Percentiles rank a stretch among this genome's conserved stretches.
phyloP scores from a whole-genome alignment of 2,888 invertebrate species.

The Incurvaria masculella region DNA sequence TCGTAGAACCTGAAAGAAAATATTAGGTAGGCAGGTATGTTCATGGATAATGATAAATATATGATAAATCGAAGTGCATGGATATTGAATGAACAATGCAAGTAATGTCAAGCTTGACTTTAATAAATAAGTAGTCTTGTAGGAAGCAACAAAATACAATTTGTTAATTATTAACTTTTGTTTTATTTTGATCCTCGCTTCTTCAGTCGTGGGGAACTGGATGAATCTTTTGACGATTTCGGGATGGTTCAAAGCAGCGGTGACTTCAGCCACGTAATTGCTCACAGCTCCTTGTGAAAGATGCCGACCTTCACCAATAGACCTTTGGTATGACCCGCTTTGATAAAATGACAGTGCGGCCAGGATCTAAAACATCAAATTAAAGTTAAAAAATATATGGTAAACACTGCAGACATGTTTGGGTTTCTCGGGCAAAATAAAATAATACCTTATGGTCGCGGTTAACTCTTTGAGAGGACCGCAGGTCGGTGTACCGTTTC shows the following conservation, averaged over 20 bases:
- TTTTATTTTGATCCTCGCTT: not conserved
- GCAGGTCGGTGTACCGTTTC: too few relatives aligned
- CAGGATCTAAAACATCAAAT: constrained; percentile 4
- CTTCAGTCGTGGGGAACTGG: not conserved
- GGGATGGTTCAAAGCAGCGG: not conserved
- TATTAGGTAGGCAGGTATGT: not conserved
- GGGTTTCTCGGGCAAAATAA: too few relatives aligned
- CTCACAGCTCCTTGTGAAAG: constrained; percentile 6
- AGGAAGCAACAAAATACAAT: not conserved
- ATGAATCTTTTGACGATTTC: not conserved
- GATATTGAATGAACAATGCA: too few relatives aligned
- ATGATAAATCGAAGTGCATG: too few relatives aligned
- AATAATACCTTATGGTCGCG: too few relatives aligned
- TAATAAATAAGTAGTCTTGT: not conserved
- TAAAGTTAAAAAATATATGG: too few relatives aligned
- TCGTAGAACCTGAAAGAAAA: constrained; percentile 5
- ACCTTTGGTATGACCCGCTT: constrained; percentile 12
- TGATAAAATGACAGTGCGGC: constrained; percentile 13
- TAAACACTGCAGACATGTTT: too few relatives aligned
- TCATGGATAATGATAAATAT: not conserved
- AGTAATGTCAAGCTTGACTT: too few relatives aligned
- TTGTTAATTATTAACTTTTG: not conserved
- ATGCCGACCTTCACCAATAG: constrained; percentile 11
- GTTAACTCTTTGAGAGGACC: too few relatives aligned
- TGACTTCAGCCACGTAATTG: not conserved